Base-by-base conservation (phyloP, 2,113 vertebrate genomes). In the Notothenia rossii region DNA sequence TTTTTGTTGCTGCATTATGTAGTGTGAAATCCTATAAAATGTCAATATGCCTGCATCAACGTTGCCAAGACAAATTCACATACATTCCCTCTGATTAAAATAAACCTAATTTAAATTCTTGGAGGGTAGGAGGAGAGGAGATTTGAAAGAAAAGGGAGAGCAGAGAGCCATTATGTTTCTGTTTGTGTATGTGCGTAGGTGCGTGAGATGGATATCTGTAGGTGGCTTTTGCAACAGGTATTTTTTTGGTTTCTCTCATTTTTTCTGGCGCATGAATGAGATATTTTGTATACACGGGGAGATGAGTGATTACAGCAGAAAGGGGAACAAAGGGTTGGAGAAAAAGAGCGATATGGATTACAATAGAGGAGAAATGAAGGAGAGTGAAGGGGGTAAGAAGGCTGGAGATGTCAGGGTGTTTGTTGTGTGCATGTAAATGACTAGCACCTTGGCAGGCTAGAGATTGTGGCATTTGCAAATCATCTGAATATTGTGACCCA, bases 401-500 rank as follows among this genome's bases (percentile, higher is more conserved):
- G 49, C 17, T 43, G 1, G 50, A 49, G 83, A 56, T 70, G 75
- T 72, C 46, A 20, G 64, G 71, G 53, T 75, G 69, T 67, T 83
- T 90, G 84, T 81, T 86, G 83, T 80, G 71, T 68, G 88, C 63
- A 79, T 85, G 88, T 87, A 91, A 90, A 93, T 90, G 68, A 85
- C 40, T 20, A 61, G 56, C 78, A 87, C 81, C 91, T 86, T 83
- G 76, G 82, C 68, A 84, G 85, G 83, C 69, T 43, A 22, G 59
- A 87, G 85, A 87, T 61, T 70, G 65, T 81, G 91, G 82, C 86
- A 86, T 92, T 91, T 94, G 83, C 83, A 92, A 92, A 91, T 88
- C n/a, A 85, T 89, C 75, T 80, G 72, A 91, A 91, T 88, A 86
- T 73, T 88, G 83, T 89, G 87, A 92, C 90, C 89, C 84, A 72